Base-by-base conservation (phyloP, 2,888 invertebrate species). In the Spisula subtruncata region DNA sequence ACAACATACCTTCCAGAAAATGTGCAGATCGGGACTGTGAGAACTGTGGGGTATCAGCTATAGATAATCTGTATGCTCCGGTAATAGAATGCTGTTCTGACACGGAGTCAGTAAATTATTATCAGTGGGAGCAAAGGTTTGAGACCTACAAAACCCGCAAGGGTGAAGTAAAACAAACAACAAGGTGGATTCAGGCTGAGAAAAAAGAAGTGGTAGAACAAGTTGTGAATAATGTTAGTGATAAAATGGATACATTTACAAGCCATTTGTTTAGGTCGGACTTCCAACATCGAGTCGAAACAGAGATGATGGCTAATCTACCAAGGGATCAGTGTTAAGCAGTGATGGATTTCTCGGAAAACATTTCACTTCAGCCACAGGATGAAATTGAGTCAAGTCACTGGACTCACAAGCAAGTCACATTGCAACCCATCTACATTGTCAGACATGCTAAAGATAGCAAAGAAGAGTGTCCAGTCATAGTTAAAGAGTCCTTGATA, bases 331-430 rank as follows among this genome's bases (percentile, higher is more conserved):
- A 91, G 2, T 51, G 71, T 20, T 0, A 86, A 0, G 86, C 82
- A 18, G 89, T 91, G 0, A 91, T 91, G 91, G 91, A 91, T n/a
- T 91, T 91, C 54, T 81, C 83, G 0, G 91, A 91, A 51, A 91
- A 91, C 48, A 84, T 86, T 6, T 29, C 85, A 1, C 79, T 90
- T 20, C 82, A 91, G 29, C 88, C 91, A 0, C 91, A 91, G 32
- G 91, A 91, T 85, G 91, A 89, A 25, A 91, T 91, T 18, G 91
- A 91, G 46, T 85, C 80, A 1, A 51, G 84, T 29, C 89, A 91
- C 41, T 88, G 89, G 88, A 86, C 87, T 6, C 18, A 25, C 0
- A 91, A 90, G 46, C 90, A 91, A 60, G 89, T 91, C n/a, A 91
- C 91, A 29, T 35, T 91, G 12, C 88, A 89, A 32, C 91, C 90